phyloP scores from a whole-genome alignment of 2,113 vertebrate genomes.

The Dasyprocta punctata region DNA sequence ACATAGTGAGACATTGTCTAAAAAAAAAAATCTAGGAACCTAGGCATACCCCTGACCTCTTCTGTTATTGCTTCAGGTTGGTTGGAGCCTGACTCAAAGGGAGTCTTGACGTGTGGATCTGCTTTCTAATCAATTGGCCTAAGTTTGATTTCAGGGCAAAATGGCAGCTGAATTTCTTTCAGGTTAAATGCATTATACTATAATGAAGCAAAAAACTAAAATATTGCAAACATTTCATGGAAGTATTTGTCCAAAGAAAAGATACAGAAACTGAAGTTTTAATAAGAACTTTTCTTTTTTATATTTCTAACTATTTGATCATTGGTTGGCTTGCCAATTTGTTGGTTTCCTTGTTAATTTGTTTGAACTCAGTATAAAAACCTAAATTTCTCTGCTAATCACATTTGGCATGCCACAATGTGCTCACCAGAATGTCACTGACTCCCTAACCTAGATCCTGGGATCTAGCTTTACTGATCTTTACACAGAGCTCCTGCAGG shows the following conservation, averaged over 20 bases:
- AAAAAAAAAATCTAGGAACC: background rate
- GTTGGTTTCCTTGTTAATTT: constrained; percentile 16
- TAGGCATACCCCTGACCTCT: background rate
- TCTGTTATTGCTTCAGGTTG: background rate
- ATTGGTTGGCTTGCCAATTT: background rate
- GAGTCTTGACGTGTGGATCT: background rate
- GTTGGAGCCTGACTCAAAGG: background rate
- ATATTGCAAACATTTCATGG: constrained; percentile 18
- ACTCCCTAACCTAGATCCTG: background rate
- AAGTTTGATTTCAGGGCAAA: constrained; percentile 31
- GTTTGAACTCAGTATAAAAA: constrained; percentile 36
- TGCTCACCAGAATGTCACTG: background rate
- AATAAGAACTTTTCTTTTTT: background rate
- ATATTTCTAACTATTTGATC: constrained; percentile 8
- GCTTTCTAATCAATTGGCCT: background rate
- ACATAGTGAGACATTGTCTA: background rate
- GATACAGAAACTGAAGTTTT: background rate
- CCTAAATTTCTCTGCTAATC: constrained; percentile 40
- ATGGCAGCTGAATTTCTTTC: constrained; percentile 38
- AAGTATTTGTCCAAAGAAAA: constrained; percentile 44
- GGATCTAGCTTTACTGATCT: background rate
- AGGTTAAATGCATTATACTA: background rate
- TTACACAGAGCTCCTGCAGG: background rate
- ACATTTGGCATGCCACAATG: background rate
- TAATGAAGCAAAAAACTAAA: background rate